Percentiles rank a stretch among this genome's conserved stretches.
These are phyloP conservation scores for Bellardia bayeri DNA, from an alignment of 2,888 invertebrate species.

Conservation along the genomic window DNA sequence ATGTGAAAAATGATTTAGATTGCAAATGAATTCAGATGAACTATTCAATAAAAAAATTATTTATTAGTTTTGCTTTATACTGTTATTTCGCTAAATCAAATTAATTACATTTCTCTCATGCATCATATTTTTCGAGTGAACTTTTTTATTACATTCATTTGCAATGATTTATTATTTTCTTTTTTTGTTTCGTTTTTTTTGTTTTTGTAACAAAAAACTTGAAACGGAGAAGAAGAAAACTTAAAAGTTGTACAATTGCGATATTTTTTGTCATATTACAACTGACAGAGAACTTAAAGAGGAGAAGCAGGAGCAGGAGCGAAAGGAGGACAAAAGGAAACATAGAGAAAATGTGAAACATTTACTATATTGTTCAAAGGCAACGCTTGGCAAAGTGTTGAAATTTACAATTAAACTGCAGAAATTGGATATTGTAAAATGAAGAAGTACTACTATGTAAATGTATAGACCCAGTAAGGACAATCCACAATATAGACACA, in stretches of 20 bases:
- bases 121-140: constrained; percentile 5
- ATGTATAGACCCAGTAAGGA: neutral
- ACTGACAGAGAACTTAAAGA: neutral
- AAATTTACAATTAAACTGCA: constrained; percentile 66
- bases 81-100: neutral
- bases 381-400: constrained; percentile 53
- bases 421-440: constrained; percentile 38
- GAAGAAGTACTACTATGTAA: constrained; percentile 20
- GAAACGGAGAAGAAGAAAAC: neutral
- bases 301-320: neutral
- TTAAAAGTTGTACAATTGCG: constrained; percentile 6
- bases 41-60: neutral
- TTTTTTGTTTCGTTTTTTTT: neutral
- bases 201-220: neutral
- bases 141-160: constrained; percentile 30
- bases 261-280: constrained; percentile 13
- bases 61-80: too few species aligned
- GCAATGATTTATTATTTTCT: constrained; percentile 39
- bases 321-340: neutral
- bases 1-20: too few species aligned
- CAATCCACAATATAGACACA: neutral
- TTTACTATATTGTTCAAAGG: constrained; percentile 30
- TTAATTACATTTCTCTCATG: neutral
- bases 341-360: constrained; percentile 14
- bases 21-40: too few species aligned